Evolutionary conservation across 1,140 invertebrate genomes (phyloP).

Genomic region (Nasonia longicornis): DNA sequence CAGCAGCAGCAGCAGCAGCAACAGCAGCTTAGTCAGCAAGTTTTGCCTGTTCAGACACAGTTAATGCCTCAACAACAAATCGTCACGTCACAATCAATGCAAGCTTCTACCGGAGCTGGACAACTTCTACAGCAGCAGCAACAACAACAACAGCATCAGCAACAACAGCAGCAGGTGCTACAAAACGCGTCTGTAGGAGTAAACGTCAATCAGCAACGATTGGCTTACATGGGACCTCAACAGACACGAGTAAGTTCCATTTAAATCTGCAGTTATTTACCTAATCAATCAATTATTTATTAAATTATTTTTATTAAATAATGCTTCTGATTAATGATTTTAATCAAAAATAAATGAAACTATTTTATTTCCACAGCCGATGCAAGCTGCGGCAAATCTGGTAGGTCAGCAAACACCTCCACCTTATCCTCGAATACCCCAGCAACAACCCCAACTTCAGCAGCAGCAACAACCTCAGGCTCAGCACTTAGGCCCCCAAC

Average conservation of each 20-base stretch:
- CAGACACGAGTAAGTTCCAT: slow-evolving; percentile 31
- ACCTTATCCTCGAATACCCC: slow-evolving; percentile 62
- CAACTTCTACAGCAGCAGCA: slow-evolving; percentile 51
- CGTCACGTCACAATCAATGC: slow-evolving; percentile 52
- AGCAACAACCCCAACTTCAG: slow-evolving; percentile 59
- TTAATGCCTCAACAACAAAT: slow-evolving; percentile 53
- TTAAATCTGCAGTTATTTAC: background rate
- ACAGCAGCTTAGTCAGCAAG: slow-evolving; percentile 55
- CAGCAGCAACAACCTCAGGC: slow-evolving; percentile 60
- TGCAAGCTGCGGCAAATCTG: slow-evolving; percentile 26
- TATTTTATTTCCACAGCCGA: slow-evolving; percentile 2
- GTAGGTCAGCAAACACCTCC: slow-evolving; percentile 65
- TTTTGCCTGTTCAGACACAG: slow-evolving; percentile 45
- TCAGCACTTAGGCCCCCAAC: slow-evolving; percentile 38
- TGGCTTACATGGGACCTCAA: slow-evolving; percentile 65
- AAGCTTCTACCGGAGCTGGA: slow-evolving; percentile 52
- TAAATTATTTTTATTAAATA: background rate
- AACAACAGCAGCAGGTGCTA: slow-evolving; percentile 48
- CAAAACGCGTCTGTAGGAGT: slow-evolving; percentile 54
- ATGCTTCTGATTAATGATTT: background rate
- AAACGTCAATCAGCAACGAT: slow-evolving; percentile 61
- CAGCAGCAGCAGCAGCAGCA: slow-evolving; percentile 62
- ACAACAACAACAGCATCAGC: slow-evolving; percentile 48
- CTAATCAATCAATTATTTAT: background rate
- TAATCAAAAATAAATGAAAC: background rate